A percentile compares a stretch with the other conserved stretches of the same genome.
Evolutionary conservation across 2,113 vertebrate species (phyloP).

Genomic region (Epinephelus moara): DNA sequence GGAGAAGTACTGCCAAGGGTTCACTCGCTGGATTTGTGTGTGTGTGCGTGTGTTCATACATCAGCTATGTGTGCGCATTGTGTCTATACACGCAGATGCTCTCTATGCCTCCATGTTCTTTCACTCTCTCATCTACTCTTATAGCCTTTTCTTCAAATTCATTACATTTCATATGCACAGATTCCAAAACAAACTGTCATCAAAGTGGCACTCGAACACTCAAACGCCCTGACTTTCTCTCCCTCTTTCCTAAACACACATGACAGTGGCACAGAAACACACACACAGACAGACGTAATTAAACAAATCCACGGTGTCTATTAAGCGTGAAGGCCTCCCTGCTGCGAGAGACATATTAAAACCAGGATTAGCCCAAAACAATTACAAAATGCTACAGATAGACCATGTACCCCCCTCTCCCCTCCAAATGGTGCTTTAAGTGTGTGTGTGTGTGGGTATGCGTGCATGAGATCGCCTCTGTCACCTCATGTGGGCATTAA

Average conservation of each 20-base stretch:
- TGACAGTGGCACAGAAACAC: constrained; percentile 25
- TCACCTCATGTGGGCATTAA: constrained; percentile 53
- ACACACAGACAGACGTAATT: constrained; percentile 65
- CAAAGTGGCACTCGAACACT: constrained; percentile 42
- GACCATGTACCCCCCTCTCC: constrained; percentile 23
- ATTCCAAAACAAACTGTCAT: constrained; percentile 54
- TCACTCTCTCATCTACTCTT: constrained; percentile 20
- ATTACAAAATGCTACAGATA: constrained; percentile 74
- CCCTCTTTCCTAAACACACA: constrained; percentile 44
- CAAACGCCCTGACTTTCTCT: constrained; percentile 24
- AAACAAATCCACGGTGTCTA: constrained; percentile 75
- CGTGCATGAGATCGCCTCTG: constrained; percentile 28
- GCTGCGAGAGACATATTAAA: constrained; percentile 79
- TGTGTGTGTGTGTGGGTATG: constrained; percentile 1
- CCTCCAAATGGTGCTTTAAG: background rate
- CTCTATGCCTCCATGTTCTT: constrained; percentile 2
- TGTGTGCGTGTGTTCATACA: constrained; percentile 34
- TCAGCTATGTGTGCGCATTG: constrained; percentile 25
- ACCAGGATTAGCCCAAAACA: constrained; percentile 78
- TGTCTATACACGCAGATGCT: constrained; percentile 43
- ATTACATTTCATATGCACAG: constrained; percentile 27
- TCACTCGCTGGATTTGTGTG: constrained; percentile 62
- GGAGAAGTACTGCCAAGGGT: constrained; percentile 78
- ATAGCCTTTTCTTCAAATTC: constrained; percentile 5
- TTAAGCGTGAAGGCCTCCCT: constrained; percentile 67